phyloP scores from a whole-genome alignment of 2,113 vertebrate genomes.

The Chiloscyllium plagiosum region DNA sequence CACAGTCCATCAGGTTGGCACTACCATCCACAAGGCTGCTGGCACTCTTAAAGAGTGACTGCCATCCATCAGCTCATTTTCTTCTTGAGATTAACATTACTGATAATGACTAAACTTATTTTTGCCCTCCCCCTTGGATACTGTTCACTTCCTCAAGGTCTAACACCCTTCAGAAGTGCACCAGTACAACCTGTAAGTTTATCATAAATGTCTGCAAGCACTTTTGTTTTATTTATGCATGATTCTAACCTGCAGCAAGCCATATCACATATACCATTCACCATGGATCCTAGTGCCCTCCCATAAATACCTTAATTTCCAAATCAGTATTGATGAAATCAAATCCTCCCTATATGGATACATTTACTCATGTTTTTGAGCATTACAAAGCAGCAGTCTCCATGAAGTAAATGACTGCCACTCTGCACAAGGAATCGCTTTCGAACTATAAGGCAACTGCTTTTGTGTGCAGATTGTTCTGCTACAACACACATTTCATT shows the following conservation, averaged over 20 bases:
- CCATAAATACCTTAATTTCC: not conserved
- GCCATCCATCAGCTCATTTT: not conserved
- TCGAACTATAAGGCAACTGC: not conserved
- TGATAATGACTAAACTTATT: slow-evolving; percentile 21
- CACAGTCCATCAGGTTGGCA: slow-evolving; percentile 32
- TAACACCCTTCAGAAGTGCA: not conserved
- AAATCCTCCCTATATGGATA: not conserved
- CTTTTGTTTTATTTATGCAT: not conserved
- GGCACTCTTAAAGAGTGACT: not conserved
- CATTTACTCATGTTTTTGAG: not conserved
- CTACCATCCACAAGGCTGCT: slow-evolving; percentile 32
- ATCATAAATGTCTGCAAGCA: not conserved
- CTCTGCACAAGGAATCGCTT: not conserved
- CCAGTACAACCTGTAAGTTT: not conserved
- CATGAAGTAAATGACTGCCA: not conserved
- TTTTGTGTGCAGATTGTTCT: not conserved
- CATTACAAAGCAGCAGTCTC: not conserved
- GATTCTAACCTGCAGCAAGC: too few species aligned
- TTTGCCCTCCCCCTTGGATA: not conserved
- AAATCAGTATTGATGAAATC: not conserved
- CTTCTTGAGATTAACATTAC: not conserved
- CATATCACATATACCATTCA: not conserved
- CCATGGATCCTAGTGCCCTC: not conserved
- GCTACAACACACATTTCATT: too few species aligned
- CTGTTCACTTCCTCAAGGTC: slow-evolving; percentile 1